Conservation (phyloP, 2,113 vertebrate species). For the Dipodomys ordii region DNA sequence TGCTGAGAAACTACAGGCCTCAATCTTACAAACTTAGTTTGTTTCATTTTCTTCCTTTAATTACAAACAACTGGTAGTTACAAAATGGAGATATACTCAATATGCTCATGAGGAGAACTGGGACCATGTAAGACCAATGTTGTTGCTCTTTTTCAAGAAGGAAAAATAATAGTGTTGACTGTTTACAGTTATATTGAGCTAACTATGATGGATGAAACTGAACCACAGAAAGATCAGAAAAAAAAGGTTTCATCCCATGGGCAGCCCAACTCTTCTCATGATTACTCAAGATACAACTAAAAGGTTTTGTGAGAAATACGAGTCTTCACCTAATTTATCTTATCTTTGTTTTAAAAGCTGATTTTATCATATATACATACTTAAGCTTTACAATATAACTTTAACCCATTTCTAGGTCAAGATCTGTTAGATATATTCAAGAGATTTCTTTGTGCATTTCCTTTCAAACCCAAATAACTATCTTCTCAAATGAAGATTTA, state of each 20-base stretch:
- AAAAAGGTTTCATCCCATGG: conserved; percentile 18
- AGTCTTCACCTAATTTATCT: background rate
- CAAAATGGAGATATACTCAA: fast-evolving
- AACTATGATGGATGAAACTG: conserved; percentile 54
- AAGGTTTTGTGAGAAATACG: background rate
- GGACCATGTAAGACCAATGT: background rate
- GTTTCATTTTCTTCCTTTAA: background rate
- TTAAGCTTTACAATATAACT: background rate
- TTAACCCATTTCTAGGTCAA: conserved; percentile 28
- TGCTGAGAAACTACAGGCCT: background rate
- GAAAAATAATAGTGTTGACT: background rate
- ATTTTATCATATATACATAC: conserved; percentile 9
- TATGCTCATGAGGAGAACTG: background rate
- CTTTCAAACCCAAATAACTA: background rate
- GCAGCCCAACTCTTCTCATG: background rate
- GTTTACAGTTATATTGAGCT: background rate
- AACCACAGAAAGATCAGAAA: conserved; percentile 39
- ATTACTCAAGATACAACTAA: conserved; percentile 30
- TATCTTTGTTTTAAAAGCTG: conserved; percentile 27
- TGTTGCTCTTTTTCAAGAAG: conserved; percentile 15
- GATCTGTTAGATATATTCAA: background rate
- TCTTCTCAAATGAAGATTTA: background rate
- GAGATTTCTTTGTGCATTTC: conserved; percentile 13
- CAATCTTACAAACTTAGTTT: background rate
- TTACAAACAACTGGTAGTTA: background rate